Percentiles rank a stretch among this genome's conserved stretches.
phyloP scores from a whole-genome alignment of 1,140 invertebrate species.

The Aphelinus certus region DNA sequence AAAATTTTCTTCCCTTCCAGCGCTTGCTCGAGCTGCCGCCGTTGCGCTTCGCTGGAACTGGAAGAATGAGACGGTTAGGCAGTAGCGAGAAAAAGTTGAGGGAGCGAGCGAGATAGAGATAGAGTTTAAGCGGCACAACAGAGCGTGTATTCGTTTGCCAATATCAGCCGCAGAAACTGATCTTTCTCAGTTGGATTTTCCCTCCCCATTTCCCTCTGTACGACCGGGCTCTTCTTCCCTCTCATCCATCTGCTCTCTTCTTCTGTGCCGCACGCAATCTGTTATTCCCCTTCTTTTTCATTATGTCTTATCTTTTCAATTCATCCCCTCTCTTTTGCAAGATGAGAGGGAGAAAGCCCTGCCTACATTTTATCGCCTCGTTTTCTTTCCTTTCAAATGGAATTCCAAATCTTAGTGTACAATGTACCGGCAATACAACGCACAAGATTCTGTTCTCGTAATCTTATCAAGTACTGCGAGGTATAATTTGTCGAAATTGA shows the following conservation, averaged over 20 bases:
- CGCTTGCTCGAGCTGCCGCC: background rate
- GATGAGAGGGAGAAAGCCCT: too few species aligned
- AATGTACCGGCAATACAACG: too few species aligned
- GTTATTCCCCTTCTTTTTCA: slow-evolving; percentile 18
- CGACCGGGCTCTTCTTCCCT: background rate
- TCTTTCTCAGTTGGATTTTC: slow-evolving; percentile 29
- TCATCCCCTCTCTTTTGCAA: slow-evolving; percentile 13
- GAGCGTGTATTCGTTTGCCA: slow-evolving; percentile 35
- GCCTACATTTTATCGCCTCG: slow-evolving; percentile 7
- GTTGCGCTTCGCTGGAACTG: background rate
- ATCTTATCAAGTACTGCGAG: too few species aligned
- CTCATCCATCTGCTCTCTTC: background rate
- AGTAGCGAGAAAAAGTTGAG: slow-evolving; percentile 9
- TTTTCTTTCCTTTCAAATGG: background rate
- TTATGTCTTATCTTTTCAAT: slow-evolving; percentile 38
- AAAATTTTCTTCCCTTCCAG: slow-evolving; percentile 21
- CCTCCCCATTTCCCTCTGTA: slow-evolving; percentile 9
- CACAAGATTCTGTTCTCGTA: too few species aligned
- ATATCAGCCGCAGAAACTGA: slow-evolving; percentile 39
- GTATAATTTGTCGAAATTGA: too few species aligned
- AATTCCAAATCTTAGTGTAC: too few species aligned
- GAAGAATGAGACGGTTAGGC: background rate
- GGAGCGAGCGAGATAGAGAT: background rate
- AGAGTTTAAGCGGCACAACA: slow-evolving; percentile 30
- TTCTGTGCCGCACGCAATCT: background rate